phyloP scores from a whole-genome alignment of 2,797 vertebrate species.

The Synaphobranchus kaupii region DNA sequence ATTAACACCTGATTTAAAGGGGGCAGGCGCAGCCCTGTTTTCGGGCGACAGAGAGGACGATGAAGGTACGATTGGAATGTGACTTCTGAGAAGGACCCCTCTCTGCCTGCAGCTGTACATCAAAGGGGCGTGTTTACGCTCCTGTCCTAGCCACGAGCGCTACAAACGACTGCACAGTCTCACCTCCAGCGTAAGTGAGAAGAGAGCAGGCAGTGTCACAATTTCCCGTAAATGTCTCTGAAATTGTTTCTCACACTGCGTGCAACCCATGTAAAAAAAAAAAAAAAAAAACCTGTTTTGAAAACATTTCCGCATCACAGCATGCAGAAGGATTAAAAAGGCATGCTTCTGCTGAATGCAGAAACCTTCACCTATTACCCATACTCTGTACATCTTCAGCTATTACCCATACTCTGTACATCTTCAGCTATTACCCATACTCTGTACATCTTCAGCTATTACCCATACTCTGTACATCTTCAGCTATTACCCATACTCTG shows the following conservation, averaged over 20 bases:
- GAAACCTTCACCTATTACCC: background rate
- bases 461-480: too few species aligned
- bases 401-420: too few species aligned
- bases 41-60: background rate
- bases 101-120: background rate
- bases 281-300: background rate
- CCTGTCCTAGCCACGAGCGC: background rate
- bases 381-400: background rate
- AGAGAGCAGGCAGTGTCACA: background rate
- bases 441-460: too few species aligned
- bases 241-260: background rate
- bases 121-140: background rate
- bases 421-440: too few species aligned
- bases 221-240: background rate
- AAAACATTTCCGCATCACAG: background rate
- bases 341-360: background rate
- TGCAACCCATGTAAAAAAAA: background rate
- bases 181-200: background rate
- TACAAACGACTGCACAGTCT: background rate
- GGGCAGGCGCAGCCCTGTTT: background rate
- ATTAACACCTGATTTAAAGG: background rate
- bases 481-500: too few species aligned
- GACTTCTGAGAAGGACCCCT: background rate
- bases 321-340: background rate
- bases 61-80: background rate